These are phyloP conservation scores for Fukomys damarensis DNA, from an alignment of 2,113 vertebrate genomes.

Conservation along the genomic window DNA sequence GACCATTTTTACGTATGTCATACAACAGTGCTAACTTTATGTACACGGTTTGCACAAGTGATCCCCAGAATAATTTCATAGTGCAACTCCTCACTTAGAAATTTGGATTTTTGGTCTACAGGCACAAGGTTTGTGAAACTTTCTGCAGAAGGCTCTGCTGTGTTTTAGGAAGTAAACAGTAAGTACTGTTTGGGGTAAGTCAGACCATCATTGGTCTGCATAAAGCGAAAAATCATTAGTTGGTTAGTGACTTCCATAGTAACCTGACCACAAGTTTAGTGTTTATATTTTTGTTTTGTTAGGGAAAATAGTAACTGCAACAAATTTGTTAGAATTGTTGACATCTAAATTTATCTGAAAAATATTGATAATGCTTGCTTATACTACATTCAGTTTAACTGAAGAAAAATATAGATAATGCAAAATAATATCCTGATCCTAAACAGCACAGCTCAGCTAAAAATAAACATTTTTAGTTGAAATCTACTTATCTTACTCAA, in stretches of 20 bases:
- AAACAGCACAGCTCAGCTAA: background rate
- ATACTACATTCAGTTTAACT: background rate
- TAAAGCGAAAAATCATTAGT: background rate
- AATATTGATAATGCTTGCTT: background rate
- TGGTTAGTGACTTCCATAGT: background rate
- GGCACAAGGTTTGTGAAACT: background rate
- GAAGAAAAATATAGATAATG: background rate
- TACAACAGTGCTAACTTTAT: background rate
- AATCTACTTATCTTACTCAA: background rate
- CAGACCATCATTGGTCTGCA: background rate
- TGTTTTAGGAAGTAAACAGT: background rate
- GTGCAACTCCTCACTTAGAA: background rate
- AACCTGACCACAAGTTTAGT: background rate
- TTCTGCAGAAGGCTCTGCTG: background rate
- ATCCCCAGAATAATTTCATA: background rate
- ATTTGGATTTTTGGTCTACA: background rate
- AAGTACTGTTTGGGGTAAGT: background rate
- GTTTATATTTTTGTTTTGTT: background rate
- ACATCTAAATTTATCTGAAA: constrained; percentile 32
- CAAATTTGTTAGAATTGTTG: background rate
- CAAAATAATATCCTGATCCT: background rate
- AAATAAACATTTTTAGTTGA: background rate
- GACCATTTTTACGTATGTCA: background rate
- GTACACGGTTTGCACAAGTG: background rate
- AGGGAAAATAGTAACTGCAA: background rate